Conservation (phyloP, 2,888 invertebrate species). For the Enoplolaimus lenunculus region DNA sequence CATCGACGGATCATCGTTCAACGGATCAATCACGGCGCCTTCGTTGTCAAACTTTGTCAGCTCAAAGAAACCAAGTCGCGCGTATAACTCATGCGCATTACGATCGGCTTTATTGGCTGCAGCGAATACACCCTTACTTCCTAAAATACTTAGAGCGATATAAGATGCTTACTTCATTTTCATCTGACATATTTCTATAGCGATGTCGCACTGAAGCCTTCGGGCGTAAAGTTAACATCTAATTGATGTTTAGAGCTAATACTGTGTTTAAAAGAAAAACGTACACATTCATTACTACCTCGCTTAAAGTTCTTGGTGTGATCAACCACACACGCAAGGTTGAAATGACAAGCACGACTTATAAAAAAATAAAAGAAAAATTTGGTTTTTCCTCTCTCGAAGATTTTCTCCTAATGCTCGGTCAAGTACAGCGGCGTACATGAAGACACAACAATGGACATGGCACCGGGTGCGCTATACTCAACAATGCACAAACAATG, state of each 20-base stretch:
- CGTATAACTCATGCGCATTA: not conserved
- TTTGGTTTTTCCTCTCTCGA: too few relatives aligned
- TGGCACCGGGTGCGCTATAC: too few relatives aligned
- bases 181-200: not conserved
- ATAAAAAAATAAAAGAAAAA: not conserved
- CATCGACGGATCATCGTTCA: too few relatives aligned
- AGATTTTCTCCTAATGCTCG: too few relatives aligned
- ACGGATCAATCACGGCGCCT: not conserved
- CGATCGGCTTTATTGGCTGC: not conserved
- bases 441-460: too few relatives aligned
- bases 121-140: conserved; percentile 10
- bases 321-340: too few relatives aligned
- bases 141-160: not conserved
- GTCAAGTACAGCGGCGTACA: too few relatives aligned
- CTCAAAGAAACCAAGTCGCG: conserved; percentile 14
- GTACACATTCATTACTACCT: not conserved
- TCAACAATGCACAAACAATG: not conserved
- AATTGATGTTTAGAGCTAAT: not conserved
- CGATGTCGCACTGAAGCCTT: not conserved
- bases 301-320: not conserved
- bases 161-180: not conserved
- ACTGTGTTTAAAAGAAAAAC: too few relatives aligned
- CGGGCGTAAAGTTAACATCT: not conserved
- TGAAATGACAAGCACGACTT: not conserved
- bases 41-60: not conserved